Evolutionary conservation across 2,888 invertebrate species (phyloP), one percentile per base, ranked within the genome.

Genomic region (Herminia tarsipennalis): DNA sequence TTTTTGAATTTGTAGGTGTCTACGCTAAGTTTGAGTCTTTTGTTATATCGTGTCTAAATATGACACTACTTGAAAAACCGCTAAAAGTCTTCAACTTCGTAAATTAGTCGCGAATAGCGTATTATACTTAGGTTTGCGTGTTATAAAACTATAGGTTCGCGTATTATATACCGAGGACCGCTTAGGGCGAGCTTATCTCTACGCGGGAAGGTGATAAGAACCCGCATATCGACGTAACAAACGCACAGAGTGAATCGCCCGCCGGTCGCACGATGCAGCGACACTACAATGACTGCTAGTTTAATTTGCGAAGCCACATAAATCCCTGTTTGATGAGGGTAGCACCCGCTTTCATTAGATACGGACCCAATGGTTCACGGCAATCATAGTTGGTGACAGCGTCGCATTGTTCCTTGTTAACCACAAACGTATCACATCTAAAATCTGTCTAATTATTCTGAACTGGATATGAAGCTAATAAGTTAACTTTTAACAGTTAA

Each of bases 321-420:
- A 77, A 77, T 73, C 74, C 70, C 58, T 49, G 53, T 73, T 76
- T 78, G 78, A 83, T 78, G 74, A 77, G 78, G 81, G 79, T 73
- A 62, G 62, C 57, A 66, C 56, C 61, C 55, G 60, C 60, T 73
- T 67, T 74, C 72, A 78, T 75, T 78, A 78, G 69, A 77, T 73
- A 73, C 57, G 59, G 66, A 70, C 70, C 66, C 63, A 57, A 47
- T 65, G 62, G 50, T 65, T 37, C 28, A 34, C 32, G 52, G 48
- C 58, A 58, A 56, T 56, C 50, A 53, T 51, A 60, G 55, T 36
- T 50, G 61, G 48, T 57, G 55, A 63, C 64, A 55, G 52, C 51
- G 28, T 36, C 33, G 27, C 43, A 51, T 63, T 63, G 56, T 53
- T 50, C 48, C 48, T 44, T 38, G 44, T 30, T 44, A 41, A 28